Evolutionary conservation across 2,797 vertebrate species (phyloP).

Genomic region (Hoplostethus mediterraneus): DNA sequence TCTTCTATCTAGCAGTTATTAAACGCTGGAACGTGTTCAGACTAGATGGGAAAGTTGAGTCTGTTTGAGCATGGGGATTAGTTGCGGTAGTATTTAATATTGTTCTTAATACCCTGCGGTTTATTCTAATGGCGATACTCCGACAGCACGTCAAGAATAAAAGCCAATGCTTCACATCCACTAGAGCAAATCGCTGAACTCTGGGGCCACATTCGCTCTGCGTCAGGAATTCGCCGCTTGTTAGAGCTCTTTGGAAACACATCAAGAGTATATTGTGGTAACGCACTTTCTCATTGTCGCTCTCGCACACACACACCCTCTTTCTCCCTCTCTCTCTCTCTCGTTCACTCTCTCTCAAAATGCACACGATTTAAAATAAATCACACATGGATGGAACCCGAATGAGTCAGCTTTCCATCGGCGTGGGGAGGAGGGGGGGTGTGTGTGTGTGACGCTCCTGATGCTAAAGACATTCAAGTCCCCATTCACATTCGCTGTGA

Average conservation of each 20-base stretch:
- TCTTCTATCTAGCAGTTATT: constrained; percentile 53
- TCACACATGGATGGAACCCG: constrained; percentile 61
- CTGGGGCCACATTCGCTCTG: constrained; percentile 35
- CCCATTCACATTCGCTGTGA: constrained; percentile 68
- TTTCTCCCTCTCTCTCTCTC: constrained; percentile 27
- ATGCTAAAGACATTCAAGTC: constrained; percentile 72
- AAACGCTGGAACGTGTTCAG: constrained; percentile 47
- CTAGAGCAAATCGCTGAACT: constrained; percentile 48
- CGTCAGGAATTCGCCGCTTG: constrained; percentile 43
- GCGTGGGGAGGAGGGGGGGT: no score
- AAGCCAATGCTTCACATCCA: constrained; percentile 47
- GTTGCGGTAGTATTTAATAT: constrained; percentile 68
- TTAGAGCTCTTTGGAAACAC: constrained; percentile 56
- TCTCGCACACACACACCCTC: background rate
- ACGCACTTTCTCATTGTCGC: background rate
- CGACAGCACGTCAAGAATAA: constrained; percentile 58
- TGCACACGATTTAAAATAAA: constrained; percentile 70
- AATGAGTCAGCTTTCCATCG: constrained; percentile 78
- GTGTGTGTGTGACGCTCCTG: no score
- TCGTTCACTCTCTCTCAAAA: constrained; percentile 49
- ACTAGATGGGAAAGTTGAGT: constrained; percentile 60
- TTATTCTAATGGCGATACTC: constrained; percentile 60
- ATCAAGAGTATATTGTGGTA: constrained; percentile 57
- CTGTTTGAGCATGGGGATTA: constrained; percentile 64
- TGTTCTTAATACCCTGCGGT: constrained; percentile 66